Evolutionary conservation across 2,113 vertebrate species (phyloP).

Genomic region (Prolemur simus): DNA sequence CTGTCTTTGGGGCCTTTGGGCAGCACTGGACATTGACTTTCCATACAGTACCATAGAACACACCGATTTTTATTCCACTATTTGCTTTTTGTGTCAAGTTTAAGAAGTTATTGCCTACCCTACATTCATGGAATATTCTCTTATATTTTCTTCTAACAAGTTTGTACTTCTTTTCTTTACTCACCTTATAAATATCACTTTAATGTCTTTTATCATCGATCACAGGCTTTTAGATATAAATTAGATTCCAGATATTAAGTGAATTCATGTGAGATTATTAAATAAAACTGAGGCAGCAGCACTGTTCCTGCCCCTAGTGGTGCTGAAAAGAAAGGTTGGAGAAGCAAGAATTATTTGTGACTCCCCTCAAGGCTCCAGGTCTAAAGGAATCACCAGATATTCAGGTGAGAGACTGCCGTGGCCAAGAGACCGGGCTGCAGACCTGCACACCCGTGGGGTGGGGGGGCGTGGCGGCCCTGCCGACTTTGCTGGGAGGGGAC

Average conservation of each 20-base stretch:
- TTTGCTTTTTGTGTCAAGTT: background rate
- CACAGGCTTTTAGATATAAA: background rate
- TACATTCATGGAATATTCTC: background rate
- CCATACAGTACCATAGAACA: background rate
- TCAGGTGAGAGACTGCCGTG: background rate
- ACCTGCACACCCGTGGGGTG: too few species aligned
- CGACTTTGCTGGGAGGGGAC: accelerated
- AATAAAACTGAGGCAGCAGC: background rate
- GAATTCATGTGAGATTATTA: background rate
- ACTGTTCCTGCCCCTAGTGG: accelerated
- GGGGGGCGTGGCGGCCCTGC: accelerated
- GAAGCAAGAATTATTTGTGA: accelerated
- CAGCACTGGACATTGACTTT: background rate
- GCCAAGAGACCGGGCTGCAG: too few species aligned
- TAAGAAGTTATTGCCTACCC: background rate
- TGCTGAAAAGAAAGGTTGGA: background rate
- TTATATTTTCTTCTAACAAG: background rate
- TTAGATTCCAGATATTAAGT: background rate
- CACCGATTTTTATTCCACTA: background rate
- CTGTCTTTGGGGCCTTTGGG: background rate
- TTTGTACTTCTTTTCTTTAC: background rate
- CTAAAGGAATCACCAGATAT: background rate
- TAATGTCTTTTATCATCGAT: background rate
- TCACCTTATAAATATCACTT: background rate
- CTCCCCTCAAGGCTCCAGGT: too few species aligned